Evolutionary conservation across 2,113 vertebrate species (phyloP).

Genomic region (Rhynchopsitta pachyrhyncha): DNA sequence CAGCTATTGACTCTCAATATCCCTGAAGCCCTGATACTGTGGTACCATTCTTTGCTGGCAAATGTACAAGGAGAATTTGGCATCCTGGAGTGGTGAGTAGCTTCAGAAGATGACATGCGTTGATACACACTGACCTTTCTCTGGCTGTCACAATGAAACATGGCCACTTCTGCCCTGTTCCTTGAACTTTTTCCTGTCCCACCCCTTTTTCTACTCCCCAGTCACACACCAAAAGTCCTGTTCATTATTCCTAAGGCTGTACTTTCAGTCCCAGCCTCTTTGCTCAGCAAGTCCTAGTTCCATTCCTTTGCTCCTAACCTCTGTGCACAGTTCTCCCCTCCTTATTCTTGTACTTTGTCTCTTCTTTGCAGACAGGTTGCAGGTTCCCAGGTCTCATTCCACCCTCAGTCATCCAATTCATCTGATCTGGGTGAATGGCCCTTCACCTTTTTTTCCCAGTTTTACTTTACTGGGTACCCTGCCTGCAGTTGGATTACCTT

Average conservation of each 20-base stretch:
- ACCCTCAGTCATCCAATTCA: background rate
- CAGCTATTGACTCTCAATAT: background rate
- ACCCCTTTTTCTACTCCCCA: background rate
- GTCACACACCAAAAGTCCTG: background rate
- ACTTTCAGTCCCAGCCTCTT: background rate
- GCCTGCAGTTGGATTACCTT: background rate
- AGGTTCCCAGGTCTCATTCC: background rate
- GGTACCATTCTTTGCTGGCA: background rate
- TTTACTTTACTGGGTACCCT: background rate
- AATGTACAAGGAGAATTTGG: background rate
- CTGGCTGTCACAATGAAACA: background rate
- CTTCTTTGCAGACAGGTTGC: background rate
- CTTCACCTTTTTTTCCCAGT: background rate
- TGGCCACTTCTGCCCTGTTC: background rate
- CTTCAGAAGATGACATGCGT: background rate
- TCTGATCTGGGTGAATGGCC: background rate
- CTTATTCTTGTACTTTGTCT: background rate
- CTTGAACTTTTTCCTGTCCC: background rate
- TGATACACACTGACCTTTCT: background rate
- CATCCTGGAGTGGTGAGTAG: fast-evolving
- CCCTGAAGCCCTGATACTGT: background rate
- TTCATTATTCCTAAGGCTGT: background rate
- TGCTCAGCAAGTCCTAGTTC: background rate
- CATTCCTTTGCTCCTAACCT: background rate
- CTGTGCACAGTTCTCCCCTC: background rate